These are phyloP conservation scores for Monopterus albus DNA, from an alignment of 2,113 vertebrate genomes.

Conservation along the genomic window DNA sequence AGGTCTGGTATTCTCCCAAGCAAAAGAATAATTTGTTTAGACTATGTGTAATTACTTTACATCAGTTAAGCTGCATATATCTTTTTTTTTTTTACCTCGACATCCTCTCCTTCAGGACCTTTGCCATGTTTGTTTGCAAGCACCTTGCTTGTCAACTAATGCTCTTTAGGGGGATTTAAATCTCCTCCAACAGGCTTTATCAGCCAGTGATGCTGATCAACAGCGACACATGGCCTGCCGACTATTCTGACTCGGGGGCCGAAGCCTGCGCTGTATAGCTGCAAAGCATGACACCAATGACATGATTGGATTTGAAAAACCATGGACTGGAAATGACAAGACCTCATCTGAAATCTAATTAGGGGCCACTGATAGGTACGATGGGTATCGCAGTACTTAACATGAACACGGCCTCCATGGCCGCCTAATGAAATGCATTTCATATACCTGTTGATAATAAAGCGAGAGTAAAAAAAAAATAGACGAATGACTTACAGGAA, in stretches of 20 bases:
- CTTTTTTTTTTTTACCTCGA: conserved; percentile 35
- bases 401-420: conserved; percentile 56
- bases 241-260: conserved; percentile 62
- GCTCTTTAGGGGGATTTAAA: conserved; percentile 82
- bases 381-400: conserved; percentile 26
- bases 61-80: conserved; percentile 40
- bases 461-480: conserved; percentile 28
- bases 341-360: conserved; percentile 69
- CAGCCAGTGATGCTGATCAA: conserved; percentile 78
- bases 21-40: background rate
- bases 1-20: background rate
- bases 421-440: conserved; percentile 50
- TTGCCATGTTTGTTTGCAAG: conserved; percentile 58
- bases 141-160: conserved; percentile 77
- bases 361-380: conserved; percentile 42
- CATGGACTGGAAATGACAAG: conserved; percentile 67
- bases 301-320: conserved; percentile 73
- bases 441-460: conserved; percentile 36
- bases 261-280: conserved; percentile 50
- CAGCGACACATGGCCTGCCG: conserved; percentile 73
- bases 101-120: conserved; percentile 20
- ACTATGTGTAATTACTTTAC: conserved; percentile 1
- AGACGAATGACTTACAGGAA: conserved; percentile 35
- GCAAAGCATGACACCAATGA: conserved; percentile 61
- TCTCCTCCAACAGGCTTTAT: conserved; percentile 81